A percentile compares a stretch with the other conserved stretches of the same genome.
phyloP scores from a whole-genome alignment of 2,797 vertebrate genomes.

The Tadarida brasiliensis region DNA sequence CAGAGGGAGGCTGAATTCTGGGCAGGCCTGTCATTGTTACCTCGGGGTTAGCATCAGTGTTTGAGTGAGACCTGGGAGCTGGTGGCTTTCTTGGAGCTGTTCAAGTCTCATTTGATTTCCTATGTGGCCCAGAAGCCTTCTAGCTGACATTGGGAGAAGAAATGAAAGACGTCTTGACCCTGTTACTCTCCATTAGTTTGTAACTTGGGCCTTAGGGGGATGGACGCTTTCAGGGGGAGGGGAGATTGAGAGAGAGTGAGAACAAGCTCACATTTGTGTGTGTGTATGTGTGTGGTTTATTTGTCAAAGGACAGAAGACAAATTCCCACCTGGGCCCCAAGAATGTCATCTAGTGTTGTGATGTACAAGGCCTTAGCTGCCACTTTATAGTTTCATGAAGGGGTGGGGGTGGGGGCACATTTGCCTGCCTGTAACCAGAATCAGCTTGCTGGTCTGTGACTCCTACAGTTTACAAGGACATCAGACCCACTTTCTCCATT shows the following conservation, averaged over 20 bases:
- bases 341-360: slow-evolving; percentile 56
- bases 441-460: neutral
- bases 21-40: slow-evolving; percentile 50
- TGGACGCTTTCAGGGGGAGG: neutral
- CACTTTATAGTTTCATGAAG: slow-evolving; percentile 47
- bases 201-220: neutral
- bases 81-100: neutral
- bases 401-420: neutral
- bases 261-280: neutral
- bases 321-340: slow-evolving; percentile 24
- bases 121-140: neutral
- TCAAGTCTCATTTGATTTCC: slow-evolving; percentile 35
- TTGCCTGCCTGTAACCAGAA: slow-evolving; percentile 23
- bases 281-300: slow-evolving; percentile 49
- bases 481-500: neutral
- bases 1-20: slow-evolving; percentile 73
- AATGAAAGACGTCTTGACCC: neutral
- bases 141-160: neutral
- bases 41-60: neutral
- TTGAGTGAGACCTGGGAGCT: neutral
- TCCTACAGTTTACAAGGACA: slow-evolving; percentile 40
- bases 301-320: slow-evolving; percentile 51
- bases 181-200: neutral
- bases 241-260: neutral
- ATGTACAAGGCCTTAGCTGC: neutral